Conservation (phyloP, 2,797 vertebrate species). For the Gymnoscopelus braueri region DNA sequence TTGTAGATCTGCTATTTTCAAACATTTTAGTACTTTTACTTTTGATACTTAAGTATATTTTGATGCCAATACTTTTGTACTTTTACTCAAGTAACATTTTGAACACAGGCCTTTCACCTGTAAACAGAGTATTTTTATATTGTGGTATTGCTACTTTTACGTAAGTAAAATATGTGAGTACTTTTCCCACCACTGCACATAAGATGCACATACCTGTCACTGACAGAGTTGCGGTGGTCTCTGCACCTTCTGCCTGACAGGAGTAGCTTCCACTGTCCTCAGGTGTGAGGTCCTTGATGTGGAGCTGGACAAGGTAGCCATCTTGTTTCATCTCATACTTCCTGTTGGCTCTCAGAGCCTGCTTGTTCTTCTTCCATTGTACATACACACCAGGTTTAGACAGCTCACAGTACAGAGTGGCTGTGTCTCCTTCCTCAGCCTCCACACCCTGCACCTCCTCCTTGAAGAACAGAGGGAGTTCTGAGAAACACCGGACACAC, state of each 20-base stretch:
- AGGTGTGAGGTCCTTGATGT: constrained; percentile 74
- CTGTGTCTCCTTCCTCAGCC: constrained; percentile 80
- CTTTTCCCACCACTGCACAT: no score
- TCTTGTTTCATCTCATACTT: constrained; percentile 76
- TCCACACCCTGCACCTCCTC: constrained; percentile 82
- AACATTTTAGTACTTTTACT: no score
- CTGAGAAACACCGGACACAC: constrained; percentile 51
- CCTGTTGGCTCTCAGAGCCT: constrained; percentile 73
- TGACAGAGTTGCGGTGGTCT: constrained; percentile 57
- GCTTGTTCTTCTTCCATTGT: constrained; percentile 80
- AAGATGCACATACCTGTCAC: constrained; percentile 62
- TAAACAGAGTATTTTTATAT: no score
- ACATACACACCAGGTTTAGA: constrained; percentile 72
- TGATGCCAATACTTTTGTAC: no score
- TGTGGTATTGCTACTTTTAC: no score
- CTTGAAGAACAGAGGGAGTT: constrained; percentile 83
- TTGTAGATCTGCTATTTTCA: no score
- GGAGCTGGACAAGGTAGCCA: constrained; percentile 72
- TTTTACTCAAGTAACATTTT: no score
- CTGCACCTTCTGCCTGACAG: constrained; percentile 52
- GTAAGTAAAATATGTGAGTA: no score
- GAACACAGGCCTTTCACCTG: no score
- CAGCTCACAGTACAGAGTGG: constrained; percentile 83
- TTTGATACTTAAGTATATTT: no score
- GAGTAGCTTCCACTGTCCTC: constrained; percentile 83